A percentile compares a stretch with the other conserved stretches of the same genome.
Evolutionary conservation across 2,888 invertebrate species (phyloP).

Genomic region (Drosophila lutescens): DNA sequence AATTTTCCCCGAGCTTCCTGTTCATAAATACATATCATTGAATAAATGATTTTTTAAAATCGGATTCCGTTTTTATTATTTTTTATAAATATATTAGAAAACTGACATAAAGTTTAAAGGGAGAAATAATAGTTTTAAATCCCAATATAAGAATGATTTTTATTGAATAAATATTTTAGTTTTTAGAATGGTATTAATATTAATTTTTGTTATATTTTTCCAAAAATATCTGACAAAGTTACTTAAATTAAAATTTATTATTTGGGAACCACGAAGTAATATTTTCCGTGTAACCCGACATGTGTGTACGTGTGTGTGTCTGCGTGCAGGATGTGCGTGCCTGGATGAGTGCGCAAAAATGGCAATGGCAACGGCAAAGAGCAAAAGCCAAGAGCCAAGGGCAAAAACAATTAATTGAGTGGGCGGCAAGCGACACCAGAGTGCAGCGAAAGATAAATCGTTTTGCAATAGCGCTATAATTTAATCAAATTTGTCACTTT

Average conservation of each 20-base stretch:
- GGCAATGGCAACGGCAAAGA: conserved; percentile 52
- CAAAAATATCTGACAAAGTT: too few species aligned
- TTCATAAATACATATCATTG: not conserved
- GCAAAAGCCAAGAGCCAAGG: conserved; percentile 45
- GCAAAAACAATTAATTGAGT: conserved; percentile 78
- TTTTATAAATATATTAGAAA: too few species aligned
- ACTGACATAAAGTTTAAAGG: too few species aligned
- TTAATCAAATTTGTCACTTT: conserved; percentile 81
- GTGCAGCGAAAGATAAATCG: conserved; percentile 76
- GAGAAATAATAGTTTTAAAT: too few species aligned
- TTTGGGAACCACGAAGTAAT: not conserved
- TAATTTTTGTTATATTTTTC: too few species aligned
- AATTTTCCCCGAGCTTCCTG: not conserved
- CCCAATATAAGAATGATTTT: too few species aligned
- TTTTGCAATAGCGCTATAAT: conserved; percentile 78
- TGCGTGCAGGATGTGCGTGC: conserved; percentile 36
- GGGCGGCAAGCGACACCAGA: conserved; percentile 51
- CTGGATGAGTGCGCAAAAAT: conserved; percentile 44
- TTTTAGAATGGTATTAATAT: too few species aligned
- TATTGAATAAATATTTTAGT: too few species aligned
- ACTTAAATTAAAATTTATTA: not conserved
- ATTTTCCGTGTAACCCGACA: conserved; percentile 3
- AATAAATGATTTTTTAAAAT: not conserved
- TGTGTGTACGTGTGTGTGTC: conserved; percentile 5
- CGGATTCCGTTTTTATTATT: too few species aligned